Conservation (phyloP, 2,797 vertebrate species). For the Trichosurus vulpecula region DNA sequence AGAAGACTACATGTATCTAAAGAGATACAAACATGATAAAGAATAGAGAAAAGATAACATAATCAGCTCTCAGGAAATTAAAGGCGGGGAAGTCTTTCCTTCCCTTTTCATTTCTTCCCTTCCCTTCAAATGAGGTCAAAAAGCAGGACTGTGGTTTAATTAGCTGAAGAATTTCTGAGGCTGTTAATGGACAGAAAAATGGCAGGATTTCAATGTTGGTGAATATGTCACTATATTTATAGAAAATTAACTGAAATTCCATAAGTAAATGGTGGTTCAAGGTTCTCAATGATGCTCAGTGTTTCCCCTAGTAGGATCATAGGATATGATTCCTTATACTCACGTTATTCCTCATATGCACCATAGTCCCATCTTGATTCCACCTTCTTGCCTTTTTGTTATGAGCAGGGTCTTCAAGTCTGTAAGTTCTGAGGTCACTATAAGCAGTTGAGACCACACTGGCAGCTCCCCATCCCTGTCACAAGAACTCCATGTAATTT, state of each 20-base stretch:
- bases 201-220: neutral
- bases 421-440: neutral
- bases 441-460: neutral
- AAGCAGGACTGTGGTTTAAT: neutral
- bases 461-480: conserved; percentile 27
- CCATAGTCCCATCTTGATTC: neutral
- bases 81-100: neutral
- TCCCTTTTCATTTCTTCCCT: neutral
- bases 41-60: neutral
- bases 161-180: neutral
- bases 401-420: neutral
- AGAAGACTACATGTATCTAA: neutral
- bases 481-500: conserved; percentile 61
- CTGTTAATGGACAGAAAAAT: neutral
- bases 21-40: neutral
- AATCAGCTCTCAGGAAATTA: neutral
- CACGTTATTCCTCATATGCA: neutral
- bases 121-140: too few species aligned
- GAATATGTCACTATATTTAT: neutral
- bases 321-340: neutral
- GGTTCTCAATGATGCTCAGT: neutral
- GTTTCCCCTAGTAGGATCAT: neutral
- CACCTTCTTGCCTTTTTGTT: neutral
- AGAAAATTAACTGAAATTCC: neutral
- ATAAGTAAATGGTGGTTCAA: neutral